A percentile compares a stretch with the other conserved stretches of the same genome.
These are phyloP conservation scores for Euleptes europaea DNA, from an alignment of 2,113 vertebrate species.

Conservation along the genomic window DNA sequence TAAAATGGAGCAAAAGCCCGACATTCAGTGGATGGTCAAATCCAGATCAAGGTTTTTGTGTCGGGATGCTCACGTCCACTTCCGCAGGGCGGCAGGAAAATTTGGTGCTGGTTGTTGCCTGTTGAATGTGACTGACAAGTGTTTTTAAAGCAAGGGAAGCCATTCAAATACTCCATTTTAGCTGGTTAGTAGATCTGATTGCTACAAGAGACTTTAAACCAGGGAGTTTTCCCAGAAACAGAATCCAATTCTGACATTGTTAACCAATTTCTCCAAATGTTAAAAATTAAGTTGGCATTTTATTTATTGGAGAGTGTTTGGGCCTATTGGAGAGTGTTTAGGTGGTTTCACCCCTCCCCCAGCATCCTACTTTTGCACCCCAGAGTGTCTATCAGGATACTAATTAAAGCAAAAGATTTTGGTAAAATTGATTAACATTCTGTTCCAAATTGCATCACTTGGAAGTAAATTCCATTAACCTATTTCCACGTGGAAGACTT, in stretches of 20 bases:
- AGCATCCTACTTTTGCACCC: neutral
- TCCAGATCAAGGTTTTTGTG: neutral
- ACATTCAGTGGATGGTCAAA: neutral
- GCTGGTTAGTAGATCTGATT: neutral
- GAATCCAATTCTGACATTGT: conserved; percentile 52
- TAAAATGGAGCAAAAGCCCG: neutral
- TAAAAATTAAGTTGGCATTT: conserved; percentile 34
- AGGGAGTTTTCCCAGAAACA: conserved; percentile 32
- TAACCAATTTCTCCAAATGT: conserved; percentile 57
- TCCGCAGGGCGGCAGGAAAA: neutral
- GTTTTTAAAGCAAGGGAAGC: conserved; percentile 20
- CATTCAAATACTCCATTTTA: neutral
- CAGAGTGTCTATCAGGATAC: neutral
- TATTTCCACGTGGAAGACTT: neutral
- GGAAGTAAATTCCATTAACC: neutral
- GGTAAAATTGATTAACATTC: neutral
- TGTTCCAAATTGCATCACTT: neutral
- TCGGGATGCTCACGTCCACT: neutral
- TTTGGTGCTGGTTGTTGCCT: conserved; percentile 45
- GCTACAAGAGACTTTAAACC: conserved; percentile 47
- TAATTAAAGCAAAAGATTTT: conserved; percentile 59
- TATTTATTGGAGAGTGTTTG: neutral
- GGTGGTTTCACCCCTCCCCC: neutral
- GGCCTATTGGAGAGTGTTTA: neutral
- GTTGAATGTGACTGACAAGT: conserved; percentile 49